Evolutionary conservation across 1,140 invertebrate genomes (phyloP).

Genomic region (Lutraria rhynchaena): DNA sequence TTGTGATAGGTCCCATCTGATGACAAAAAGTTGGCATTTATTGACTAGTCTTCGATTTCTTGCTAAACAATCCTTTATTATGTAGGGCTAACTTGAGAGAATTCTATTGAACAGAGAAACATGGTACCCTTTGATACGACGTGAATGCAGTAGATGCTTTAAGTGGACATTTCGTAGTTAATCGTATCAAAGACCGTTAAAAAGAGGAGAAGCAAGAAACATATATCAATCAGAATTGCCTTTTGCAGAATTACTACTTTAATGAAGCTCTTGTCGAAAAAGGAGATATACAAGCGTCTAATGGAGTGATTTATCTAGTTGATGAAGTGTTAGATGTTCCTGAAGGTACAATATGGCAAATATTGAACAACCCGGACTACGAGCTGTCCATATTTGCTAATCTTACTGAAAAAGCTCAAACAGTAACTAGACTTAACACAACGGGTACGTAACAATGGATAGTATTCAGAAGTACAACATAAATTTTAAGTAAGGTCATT

Average conservation of each 20-base stretch:
- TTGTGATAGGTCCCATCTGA: no score
- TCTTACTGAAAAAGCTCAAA: conserved; percentile 27
- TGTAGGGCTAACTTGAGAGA: background rate
- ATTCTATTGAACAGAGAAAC: background rate
- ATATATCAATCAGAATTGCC: no score
- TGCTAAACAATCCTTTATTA: no score
- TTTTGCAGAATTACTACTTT: conserved; percentile 51
- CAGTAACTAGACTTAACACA: background rate
- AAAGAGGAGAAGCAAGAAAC: no score
- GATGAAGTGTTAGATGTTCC: conserved; percentile 66
- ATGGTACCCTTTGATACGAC: background rate
- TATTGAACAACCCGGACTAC: conserved; percentile 59
- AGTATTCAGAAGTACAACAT: no score
- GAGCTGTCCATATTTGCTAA: conserved; percentile 55
- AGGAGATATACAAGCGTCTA: conserved; percentile 59
- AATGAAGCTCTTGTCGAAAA: conserved; percentile 62
- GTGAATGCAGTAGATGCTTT: background rate
- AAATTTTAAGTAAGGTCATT: no score
- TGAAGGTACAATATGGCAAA: conserved; percentile 63
- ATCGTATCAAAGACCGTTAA: no score
- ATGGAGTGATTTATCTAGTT: conserved; percentile 62
- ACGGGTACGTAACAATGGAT: no score
- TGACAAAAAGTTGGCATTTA: no score
- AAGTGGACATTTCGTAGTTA: background rate
- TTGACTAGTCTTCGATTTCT: no score